Evolutionary conservation across 2,113 vertebrate genomes (phyloP).

Genomic region (Peromyscus leucopus): DNA sequence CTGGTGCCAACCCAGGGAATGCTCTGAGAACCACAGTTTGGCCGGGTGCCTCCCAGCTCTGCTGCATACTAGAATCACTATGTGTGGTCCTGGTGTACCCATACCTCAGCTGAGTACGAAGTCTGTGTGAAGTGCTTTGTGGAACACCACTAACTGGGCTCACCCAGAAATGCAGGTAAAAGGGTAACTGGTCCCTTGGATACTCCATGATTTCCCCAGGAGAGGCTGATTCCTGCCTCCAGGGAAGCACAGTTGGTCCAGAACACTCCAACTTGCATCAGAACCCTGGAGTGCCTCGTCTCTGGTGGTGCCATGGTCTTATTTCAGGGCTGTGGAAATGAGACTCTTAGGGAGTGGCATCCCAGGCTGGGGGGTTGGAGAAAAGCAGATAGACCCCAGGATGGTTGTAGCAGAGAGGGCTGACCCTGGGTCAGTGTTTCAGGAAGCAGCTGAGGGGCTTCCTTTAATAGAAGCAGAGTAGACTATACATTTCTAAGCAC

Average conservation of each 20-base stretch:
- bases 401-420: neutral
- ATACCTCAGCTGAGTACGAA: accelerated
- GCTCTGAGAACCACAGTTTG: neutral
- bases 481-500: too few species aligned
- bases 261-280: neutral
- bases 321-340: neutral
- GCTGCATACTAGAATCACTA: neutral
- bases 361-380: neutral
- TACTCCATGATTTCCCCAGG: neutral
- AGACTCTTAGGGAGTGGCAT: neutral
- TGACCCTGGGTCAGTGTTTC: neutral
- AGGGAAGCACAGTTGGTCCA: accelerated
- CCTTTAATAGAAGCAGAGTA: neutral
- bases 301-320: neutral
- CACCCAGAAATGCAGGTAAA: neutral
- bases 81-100: neutral
- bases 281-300: accelerated
- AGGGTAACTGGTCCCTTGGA: neutral
- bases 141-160: neutral
- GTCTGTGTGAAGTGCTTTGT: neutral
- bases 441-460: neutral
- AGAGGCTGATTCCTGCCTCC: neutral
- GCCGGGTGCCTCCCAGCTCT: neutral
- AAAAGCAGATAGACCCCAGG: neutral
- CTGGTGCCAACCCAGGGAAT: neutral